A percentile compares a stretch with the other conserved stretches of the same genome.
Conservation (phyloP, 2,888 invertebrate species). For the Proisotoma minuta region DNA sequence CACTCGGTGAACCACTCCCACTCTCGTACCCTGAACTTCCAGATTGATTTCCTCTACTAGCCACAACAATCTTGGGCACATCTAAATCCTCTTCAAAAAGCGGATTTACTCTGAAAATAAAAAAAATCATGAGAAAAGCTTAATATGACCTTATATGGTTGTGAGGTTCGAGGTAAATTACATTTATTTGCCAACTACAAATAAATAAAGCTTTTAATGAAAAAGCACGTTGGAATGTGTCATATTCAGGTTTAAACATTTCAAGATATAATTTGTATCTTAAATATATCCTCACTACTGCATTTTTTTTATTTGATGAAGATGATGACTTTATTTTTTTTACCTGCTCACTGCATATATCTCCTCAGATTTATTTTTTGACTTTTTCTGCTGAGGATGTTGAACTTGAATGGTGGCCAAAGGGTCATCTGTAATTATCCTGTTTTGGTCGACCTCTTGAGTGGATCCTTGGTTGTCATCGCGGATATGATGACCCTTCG, state of each 20-base stretch:
- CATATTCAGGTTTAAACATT: too few relatives aligned
- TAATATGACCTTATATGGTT: neutral
- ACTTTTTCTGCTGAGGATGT: slow-evolving; percentile 30
- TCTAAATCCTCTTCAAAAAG: slow-evolving; percentile 44
- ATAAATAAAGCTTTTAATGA: neutral
- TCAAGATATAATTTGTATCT: too few relatives aligned
- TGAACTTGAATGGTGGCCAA: slow-evolving; percentile 47
- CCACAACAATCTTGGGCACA: slow-evolving; percentile 27
- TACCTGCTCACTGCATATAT: slow-evolving; percentile 48
- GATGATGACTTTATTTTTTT: too few relatives aligned
- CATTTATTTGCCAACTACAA: neutral
- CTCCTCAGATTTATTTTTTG: slow-evolving; percentile 44
- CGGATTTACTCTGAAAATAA: slow-evolving; percentile 44
- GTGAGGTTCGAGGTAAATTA: neutral
- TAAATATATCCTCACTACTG: too few relatives aligned
- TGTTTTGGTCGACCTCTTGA: slow-evolving; percentile 28
- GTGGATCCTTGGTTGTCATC: neutral
- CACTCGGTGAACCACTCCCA: slow-evolving; percentile 44
- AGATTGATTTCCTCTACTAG: slow-evolving; percentile 40
- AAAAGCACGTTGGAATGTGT: slow-evolving; percentile 1
- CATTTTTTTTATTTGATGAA: too few relatives aligned
- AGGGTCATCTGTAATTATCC: slow-evolving; percentile 46
- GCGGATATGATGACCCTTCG: slow-evolving; percentile 27
- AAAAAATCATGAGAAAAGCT: neutral
- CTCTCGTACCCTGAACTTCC: slow-evolving; percentile 46